Evolutionary conservation across 2,113 vertebrate species (phyloP).

Genomic region (Ifrita kowaldi): DNA sequence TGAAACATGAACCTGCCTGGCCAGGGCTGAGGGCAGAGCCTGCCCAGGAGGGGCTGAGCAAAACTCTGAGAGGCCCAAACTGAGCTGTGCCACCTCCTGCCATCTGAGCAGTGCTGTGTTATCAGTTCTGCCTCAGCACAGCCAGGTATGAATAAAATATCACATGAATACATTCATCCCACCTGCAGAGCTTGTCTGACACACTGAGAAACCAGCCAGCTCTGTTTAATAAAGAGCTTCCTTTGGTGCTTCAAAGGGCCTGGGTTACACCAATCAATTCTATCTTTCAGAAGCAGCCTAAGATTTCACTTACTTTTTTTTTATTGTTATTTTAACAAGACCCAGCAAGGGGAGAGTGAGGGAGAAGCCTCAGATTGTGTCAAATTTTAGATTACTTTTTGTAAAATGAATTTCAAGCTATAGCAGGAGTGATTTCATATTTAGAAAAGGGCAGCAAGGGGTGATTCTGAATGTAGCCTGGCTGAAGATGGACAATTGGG

Average conservation of each 20-base stretch:
- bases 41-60: background rate
- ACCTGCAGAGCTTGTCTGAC: slow-evolving; percentile 5
- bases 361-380: background rate
- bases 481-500: background rate
- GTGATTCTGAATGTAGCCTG: background rate
- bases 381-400: background rate
- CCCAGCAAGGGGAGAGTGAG: background rate
- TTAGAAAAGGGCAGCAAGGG: background rate
- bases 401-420: background rate
- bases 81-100: background rate
- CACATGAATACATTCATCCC: background rate
- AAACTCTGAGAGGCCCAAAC: background rate
- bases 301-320: background rate
- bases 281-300: background rate
- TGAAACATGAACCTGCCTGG: background rate
- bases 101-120: background rate
- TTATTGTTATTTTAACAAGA: background rate
- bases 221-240: background rate
- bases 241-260: background rate
- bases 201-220: background rate
- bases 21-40: background rate
- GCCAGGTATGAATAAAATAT: background rate
- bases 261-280: background rate
- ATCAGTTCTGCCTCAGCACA: background rate
- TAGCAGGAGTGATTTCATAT: background rate